Evolutionary conservation across 2,113 vertebrate genomes (phyloP), one percentile per base, ranked within the genome.

Genomic region (cattle (Bos taurus)): DNA sequence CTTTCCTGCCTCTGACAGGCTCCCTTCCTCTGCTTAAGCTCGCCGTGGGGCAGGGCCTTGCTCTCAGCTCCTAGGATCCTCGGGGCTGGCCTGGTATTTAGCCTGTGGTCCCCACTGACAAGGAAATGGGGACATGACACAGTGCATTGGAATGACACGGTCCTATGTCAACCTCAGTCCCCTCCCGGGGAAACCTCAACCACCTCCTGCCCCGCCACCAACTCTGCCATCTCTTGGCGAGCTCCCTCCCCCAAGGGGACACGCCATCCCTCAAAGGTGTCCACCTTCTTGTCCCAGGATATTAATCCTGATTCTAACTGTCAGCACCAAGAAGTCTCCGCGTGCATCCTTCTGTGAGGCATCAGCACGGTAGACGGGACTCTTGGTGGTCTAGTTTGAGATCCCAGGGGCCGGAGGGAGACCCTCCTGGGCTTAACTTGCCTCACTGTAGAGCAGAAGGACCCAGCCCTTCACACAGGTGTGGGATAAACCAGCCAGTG

Each of bases 401-500:
- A 74, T n/a, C 33, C 15, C 30, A 30, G n/a, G 43, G 23, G 11
- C 28, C 64, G 13, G 26, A 16, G 33, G 74, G 64, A 64, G 50
- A 50, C 33, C 17, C 16, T 59, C 59, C 52, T 16, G 1, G 36
- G 85, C 89, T 13, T 8, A 43, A 9, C 25, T 4, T 1, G 50
- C 74, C 52, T 94, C 13, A 3, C 19, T 4, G 5, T 1, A 28
- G 59, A 23, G 95, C 77, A 74, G 56, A 67, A 43, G 64, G 67
- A 43, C 28, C 17, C 21, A 25, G 25, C 48, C 8, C 28, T 54
- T 8, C 23, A 26, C 17, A 15, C 46, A 78, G 60, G 59, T 3
- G 0, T 1, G 4, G 30, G 21, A 52, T 25, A 33, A 40, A 23
- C 60, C 25, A 14, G 30, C 50, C 52, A 2, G 11, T 2, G n/a